Evolutionary conservation across 1,140 invertebrate genomes (phyloP).

Genomic region (Anthonomus grandis): DNA sequence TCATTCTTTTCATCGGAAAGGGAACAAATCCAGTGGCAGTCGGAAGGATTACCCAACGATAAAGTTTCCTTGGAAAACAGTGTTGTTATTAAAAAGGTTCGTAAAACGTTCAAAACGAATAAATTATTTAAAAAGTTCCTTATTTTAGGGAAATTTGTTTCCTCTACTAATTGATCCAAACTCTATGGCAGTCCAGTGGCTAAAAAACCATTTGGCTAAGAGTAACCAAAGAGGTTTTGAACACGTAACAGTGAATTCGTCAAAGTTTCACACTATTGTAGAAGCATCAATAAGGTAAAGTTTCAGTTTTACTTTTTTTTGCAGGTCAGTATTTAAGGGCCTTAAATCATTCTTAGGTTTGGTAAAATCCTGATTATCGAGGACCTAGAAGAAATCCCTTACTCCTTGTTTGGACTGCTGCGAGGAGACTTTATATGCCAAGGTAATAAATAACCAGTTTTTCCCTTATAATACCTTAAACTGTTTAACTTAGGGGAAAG

Average conservation of each 20-base stretch:
- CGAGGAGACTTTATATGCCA: constrained; percentile 64
- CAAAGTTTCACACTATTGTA: constrained; percentile 76
- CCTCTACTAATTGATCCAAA: constrained; percentile 90
- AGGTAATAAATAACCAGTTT: constrained; percentile 48
- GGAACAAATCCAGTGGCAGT: constrained; percentile 82
- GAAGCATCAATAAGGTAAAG: constrained; percentile 76
- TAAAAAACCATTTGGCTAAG: constrained; percentile 59
- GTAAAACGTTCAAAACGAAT: too few relatives aligned
- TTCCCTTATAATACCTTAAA: background rate
- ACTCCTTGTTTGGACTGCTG: constrained; percentile 66
- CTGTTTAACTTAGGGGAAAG: constrained; percentile 50
- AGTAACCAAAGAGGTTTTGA: constrained; percentile 62
- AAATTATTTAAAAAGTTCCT: too few relatives aligned
- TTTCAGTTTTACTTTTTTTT: constrained; percentile 11
- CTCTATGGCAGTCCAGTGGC: constrained; percentile 78
- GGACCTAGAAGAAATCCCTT: constrained; percentile 68
- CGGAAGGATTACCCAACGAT: constrained; percentile 79
- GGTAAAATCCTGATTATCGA: constrained; percentile 89
- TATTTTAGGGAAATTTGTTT: constrained; percentile 52
- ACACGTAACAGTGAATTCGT: constrained; percentile 71
- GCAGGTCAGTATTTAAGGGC: background rate
- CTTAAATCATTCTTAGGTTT: constrained; percentile 60
- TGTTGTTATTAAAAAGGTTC: constrained; percentile 71
- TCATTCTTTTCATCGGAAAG: constrained; percentile 72
- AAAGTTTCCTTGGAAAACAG: constrained; percentile 79